Conservation (phyloP, 2,888 invertebrate genomes). For the Tinea pellionella region DNA sequence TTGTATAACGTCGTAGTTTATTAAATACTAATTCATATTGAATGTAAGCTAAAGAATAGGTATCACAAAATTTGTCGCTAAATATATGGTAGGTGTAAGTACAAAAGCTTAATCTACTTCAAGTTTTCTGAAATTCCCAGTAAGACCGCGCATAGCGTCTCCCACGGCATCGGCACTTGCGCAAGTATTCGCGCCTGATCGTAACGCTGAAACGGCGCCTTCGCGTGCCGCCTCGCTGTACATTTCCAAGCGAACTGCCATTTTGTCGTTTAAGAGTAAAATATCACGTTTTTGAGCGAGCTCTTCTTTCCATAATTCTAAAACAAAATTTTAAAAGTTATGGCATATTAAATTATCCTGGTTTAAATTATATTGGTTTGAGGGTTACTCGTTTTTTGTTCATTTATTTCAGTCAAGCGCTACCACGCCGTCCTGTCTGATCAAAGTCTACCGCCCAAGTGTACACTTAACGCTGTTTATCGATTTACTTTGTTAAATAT, state of each 20-base stretch:
- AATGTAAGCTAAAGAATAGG: no score
- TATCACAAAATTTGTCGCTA: no score
- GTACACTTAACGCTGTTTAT: no score
- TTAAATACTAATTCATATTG: no score
- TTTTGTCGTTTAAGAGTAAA: conserved; percentile 75
- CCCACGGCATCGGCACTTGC: conserved; percentile 74
- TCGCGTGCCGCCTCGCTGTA: conserved; percentile 78
- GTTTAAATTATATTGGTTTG: conserved; percentile 12
- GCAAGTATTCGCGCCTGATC: conserved; percentile 64
- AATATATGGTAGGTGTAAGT: no score
- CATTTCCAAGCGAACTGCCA: conserved; percentile 75
- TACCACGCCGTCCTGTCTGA: no score
- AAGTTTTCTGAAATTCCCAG: conserved; percentile 81
- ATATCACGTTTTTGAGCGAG: conserved; percentile 69
- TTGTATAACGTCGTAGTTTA: no score
- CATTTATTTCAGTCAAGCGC: no score
- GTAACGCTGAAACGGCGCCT: conserved; percentile 80
- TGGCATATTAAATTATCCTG: background rate
- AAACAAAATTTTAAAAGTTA: conserved; percentile 19
- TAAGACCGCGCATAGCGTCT: conserved; percentile 76
- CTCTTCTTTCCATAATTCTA: conserved; percentile 79
- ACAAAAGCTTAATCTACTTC: conserved; percentile 77
- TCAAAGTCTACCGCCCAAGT: no score
- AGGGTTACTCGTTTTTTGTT: background rate
- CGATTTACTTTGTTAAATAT: no score